A percentile compares a stretch with the other conserved stretches of the same genome.
phyloP scores from a whole-genome alignment of 2,888 invertebrate species.

The Rotaria magnacalcarata region DNA sequence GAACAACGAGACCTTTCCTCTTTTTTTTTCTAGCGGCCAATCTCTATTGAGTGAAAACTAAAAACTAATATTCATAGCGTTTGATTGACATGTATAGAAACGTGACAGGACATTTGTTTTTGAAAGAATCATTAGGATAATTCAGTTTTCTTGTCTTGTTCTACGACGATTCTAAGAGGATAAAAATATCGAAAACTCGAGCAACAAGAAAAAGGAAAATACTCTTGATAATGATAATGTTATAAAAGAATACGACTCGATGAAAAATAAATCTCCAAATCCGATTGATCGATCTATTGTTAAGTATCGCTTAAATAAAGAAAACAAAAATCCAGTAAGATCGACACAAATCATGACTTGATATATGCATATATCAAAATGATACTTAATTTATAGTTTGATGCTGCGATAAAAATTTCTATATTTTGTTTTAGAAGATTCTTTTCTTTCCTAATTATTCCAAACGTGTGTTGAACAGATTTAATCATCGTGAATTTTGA shows the following conservation, averaged over 20 bases:
- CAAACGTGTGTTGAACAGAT: background rate
- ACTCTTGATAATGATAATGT: background rate
- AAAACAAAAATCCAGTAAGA: too few relatives aligned
- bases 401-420: too few relatives aligned
- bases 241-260: background rate
- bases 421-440: background rate
- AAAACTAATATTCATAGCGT: too few relatives aligned
- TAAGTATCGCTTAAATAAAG: too few relatives aligned
- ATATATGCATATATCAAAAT: too few relatives aligned
- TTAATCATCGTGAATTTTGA: background rate
- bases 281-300: too few relatives aligned
- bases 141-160: background rate
- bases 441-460: background rate
- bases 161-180: background rate
- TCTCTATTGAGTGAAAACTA: background rate
- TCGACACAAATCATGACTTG: too few relatives aligned
- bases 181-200: background rate
- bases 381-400: too few relatives aligned
- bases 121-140: background rate
- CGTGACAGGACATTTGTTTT: background rate
- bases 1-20: background rate
- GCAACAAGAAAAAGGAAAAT: background rate
- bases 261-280: background rate
- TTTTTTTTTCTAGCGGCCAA: background rate
- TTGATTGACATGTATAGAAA: background rate